Evolutionary conservation across 2,113 vertebrate genomes (phyloP), one percentile per base, ranked within the genome.

Genomic region (Parus major): DNA sequence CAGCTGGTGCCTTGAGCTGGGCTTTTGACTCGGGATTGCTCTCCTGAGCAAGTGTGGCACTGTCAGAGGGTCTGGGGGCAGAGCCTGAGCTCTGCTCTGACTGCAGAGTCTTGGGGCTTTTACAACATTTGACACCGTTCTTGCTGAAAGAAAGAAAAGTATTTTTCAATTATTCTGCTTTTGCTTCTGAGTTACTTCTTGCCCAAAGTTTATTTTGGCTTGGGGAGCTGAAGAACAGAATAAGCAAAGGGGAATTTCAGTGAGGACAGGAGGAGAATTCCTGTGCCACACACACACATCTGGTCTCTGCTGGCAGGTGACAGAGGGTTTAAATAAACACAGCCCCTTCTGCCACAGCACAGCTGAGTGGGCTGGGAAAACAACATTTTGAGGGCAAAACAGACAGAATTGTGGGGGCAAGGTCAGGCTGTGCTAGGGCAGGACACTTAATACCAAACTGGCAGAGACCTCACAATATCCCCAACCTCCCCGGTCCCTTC

Each of bases 121-220:
- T 25, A 19, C 15, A 88, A 63, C 44, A 59, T 31, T 73, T 77
- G 60, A 82, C 86, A 88, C 72, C 17, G 0, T 2, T 86, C 90
- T 77, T 85, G 57, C 47, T 92, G 50, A 75, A 70, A 82, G 31
- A 80, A 92, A 93, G 35, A 88, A 66, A 92, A 84, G 76, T 95
- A 66, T 86, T 95, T 95, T 93, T 85, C 85, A 88, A 53, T 95
- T 83, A 82, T 79, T 85, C 59, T 95, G 53, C 63, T 97, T 96
- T 72, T 92, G 69, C 89, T 90, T 57, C 83, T 78, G 61, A 95
- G 64, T 49, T 82, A 82, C 87, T 87, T 82, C 71, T 90, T 88
- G 72, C 56, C 70, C 41, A 19, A n/a, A 86, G 77, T 92, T 93
- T 97, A 18, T 82, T 86, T 95, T 97, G 95, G 93, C 95, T 85